Percentiles rank a stretch among this genome's conserved stretches.
Evolutionary conservation across 2,113 vertebrate genomes (phyloP).

Genomic region (Anhinga rufa): DNA sequence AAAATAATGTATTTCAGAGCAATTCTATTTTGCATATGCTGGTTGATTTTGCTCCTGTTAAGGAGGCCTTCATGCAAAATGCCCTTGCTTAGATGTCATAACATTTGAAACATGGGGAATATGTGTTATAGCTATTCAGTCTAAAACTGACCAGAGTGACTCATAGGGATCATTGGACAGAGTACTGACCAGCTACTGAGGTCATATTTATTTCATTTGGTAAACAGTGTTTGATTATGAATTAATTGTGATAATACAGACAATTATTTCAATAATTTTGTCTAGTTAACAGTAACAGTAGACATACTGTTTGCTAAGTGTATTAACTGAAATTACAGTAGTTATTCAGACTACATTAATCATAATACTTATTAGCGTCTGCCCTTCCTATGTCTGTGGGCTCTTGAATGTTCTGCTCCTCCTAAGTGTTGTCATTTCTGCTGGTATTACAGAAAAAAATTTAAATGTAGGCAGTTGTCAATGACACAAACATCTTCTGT

Average conservation of each 20-base stretch:
- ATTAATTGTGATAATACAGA: constrained; percentile 18
- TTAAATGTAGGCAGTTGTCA: constrained; percentile 29
- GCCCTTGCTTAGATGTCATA: neutral
- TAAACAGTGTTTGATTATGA: neutral
- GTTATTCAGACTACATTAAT: neutral
- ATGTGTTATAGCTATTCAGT: neutral
- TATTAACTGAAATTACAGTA: constrained; percentile 19
- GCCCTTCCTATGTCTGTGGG: neutral
- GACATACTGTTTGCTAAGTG: constrained; percentile 22
- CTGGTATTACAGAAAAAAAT: neutral
- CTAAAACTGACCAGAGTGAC: neutral
- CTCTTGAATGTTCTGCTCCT: neutral
- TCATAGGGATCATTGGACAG: neutral
- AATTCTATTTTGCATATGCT: neutral
- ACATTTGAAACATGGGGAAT: neutral
- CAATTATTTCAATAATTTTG: constrained; percentile 39
- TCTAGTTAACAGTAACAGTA: neutral
- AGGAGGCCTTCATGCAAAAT: neutral
- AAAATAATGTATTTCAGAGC: neutral
- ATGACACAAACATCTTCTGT: neutral
- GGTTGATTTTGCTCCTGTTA: neutral
- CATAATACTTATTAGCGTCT: neutral
- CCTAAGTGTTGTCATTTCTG: neutral
- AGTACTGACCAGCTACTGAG: neutral
- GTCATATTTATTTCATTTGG: neutral